Evolutionary conservation across 1,140 invertebrate species (phyloP).

Genomic region (Ceratina japonica): DNA sequence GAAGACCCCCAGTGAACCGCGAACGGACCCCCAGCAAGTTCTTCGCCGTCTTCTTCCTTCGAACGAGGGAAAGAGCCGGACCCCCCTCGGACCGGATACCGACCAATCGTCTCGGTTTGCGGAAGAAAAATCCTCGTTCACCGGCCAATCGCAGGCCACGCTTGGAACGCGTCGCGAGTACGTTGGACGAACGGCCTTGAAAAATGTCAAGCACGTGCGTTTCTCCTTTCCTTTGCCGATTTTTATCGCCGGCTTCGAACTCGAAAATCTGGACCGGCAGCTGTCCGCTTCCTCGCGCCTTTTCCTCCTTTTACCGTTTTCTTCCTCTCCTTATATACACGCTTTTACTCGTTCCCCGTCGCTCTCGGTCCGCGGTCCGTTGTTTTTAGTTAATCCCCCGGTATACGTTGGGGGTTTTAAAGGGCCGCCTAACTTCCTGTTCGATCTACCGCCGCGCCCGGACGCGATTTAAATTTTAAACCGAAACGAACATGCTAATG

Average conservation of each 20-base stretch:
- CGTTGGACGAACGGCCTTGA: slow-evolving; percentile 63
- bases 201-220: slow-evolving; percentile 57
- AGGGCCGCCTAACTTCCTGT: slow-evolving; percentile 61
- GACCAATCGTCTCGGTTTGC: slow-evolving; percentile 26
- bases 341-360: neutral
- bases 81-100: slow-evolving; percentile 28
- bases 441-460: slow-evolving; percentile 33
- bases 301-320: slow-evolving; percentile 30
- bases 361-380: neutral
- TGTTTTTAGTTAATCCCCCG: neutral
- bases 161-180: slow-evolving; percentile 31
- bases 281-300: slow-evolving; percentile 50
- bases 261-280: slow-evolving; percentile 52
- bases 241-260: slow-evolving; percentile 52
- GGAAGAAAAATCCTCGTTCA: slow-evolving; percentile 28
- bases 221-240: slow-evolving; percentile 37
- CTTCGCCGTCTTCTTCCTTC: slow-evolving; percentile 7
- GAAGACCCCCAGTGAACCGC: slow-evolving; percentile 58
- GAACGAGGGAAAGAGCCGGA: slow-evolving; percentile 17
- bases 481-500: slow-evolving; percentile 62
- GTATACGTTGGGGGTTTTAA: slow-evolving; percentile 65
- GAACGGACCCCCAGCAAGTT: slow-evolving; percentile 67
- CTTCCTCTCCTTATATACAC: neutral
- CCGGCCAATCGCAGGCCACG: slow-evolving; percentile 43
- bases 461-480: slow-evolving; percentile 66